Evolutionary conservation across 1,140 invertebrate species (phyloP), one percentile per base, ranked within the genome.

Genomic region (Pygmarrhopalites habei): DNA sequence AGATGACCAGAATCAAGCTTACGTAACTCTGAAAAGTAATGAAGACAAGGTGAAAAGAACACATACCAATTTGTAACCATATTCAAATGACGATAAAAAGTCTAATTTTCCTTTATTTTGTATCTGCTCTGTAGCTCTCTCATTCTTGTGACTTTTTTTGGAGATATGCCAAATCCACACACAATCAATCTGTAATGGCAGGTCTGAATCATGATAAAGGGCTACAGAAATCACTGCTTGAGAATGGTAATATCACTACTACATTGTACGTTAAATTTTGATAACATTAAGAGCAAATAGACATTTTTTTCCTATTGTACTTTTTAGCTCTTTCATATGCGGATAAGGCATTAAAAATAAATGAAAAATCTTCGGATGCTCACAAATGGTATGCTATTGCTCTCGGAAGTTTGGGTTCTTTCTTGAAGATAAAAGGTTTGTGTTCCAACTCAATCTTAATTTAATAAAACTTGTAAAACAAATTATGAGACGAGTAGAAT

Each of bases 351-450:
- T 70, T 89, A 12, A 72, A 78, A 62, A 55, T 82, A 2, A 77
- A 83, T 64, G 72, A 78, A 2, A 70, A 78, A 19, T 77, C 80
- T 72, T 74, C 80, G 1, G 80, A 88, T 71, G 78, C 83, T 29
- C 86, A 89, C 73, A 90, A 90, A 76, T 90, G 87, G 87, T 87
- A 81, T 75, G 87, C 86, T 10, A 85, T 89, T 52, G 79, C 86
- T 1, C 71, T 88, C 55, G 88, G 88, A 39, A 77, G 77, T 64
- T 75, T 80, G 67, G 80, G 81, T 43, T 80, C 85, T 43, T 82
- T 79, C 74, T 73, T 82, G 28, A 74, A 80, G 15, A 78, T 79
- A 2, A 83, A 84, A n/a, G n/a, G n/a, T n/a, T n/a, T n/a, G n/a
- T n/a, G n/a, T n/a, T n/a, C n/a, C n/a, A n/a, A n/a, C n/a, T n/a